Evolutionary conservation across 2,797 vertebrate species (phyloP), one percentile per base, ranked within the genome.

Genomic region (Typhlichthys eigenmanni): DNA sequence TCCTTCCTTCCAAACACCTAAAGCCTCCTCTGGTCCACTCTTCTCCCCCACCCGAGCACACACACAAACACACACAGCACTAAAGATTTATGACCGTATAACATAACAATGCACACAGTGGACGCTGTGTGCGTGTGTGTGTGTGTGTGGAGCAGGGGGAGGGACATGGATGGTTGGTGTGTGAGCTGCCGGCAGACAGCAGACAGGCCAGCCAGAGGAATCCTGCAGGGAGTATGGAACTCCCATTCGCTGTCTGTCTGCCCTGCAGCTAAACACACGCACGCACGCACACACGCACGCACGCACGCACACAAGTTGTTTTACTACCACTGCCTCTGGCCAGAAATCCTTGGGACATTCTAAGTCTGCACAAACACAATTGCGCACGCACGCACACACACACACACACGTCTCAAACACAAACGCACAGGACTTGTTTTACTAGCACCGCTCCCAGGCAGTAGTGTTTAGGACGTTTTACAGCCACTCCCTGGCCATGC

Each of bases 221-320:
- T 91, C 84, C 91, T 90, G 88, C 70, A 74, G 90, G 88, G 88
- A 91, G 87, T 86, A 87, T 89, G 88, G 91, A 89, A 91, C 85
- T 89, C 87, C 89, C 87, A 88, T 87, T 89, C 85, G 79, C 86
- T 88, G 90, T 89, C 88, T 90, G 85, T 86, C 83, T 87, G 80
- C 86, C 88, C 85, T 80, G 79, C 81, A 89, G 89, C 88, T 81
- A 91, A 88, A 91, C 85, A 87, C 86, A 85, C 60, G 85, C 55
- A 51, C 38, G n/a, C 17, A 45, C 24, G 34, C 11, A 29, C 32
- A 77, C 51, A 62, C 79, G 81, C n/a, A n/a, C n/a, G n/a, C n/a
- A n/a, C n/a, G n/a, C n/a, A n/a, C n/a, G n/a, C 73, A 72, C 74
- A 13, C 62, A 64, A 49, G 46, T 47, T 59, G 57, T 47, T 47